Evolutionary conservation across 2,113 vertebrate species (phyloP), one percentile per base, ranked within the genome.

Genomic region (Calyptomena viridis): DNA sequence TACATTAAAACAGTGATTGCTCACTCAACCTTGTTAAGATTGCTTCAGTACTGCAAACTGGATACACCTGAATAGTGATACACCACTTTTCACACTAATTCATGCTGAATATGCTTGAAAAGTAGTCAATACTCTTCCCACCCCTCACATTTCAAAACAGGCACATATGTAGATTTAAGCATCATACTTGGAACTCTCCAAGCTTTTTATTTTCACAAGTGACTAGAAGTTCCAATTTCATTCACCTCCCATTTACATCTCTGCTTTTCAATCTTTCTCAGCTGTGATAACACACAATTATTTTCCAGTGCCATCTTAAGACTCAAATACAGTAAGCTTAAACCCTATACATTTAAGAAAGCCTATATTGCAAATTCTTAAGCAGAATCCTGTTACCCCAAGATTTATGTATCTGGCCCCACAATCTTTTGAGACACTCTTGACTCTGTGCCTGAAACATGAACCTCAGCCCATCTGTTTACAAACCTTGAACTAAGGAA

Each of bases 151-250:
- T 64, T 90, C n/a, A 76, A 62, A 83, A 68, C 0, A 40, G 40
- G 11, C 22, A 62, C 4, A n/a, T 50, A 42, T 8, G 17, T 59
- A 77, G 87, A 47, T 24, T 39, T 60, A 37, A 77, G 55, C 63
- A 50, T 24, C 5, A 5, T 18, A 37, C 13, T 31, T 27, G 6
- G 14, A 0, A 0, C 30, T 71, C 28, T 40, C 64, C 21, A 60
- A 39, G 4, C 7, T 31, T 66, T 81, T 80, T 39, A 42, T 80
- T 86, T 89, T 80, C 42, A 27, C 21, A 27, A 63, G 30, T 27
- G 24, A 66, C 50, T 53, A 80, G n/a, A 94, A 68, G 20, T 5
- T 91, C 18, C n/a, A 81, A n/a, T 73, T 10, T 89, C 37, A 52
- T 52, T 44, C 59, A 73, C 53, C 31, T 81, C 69, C 40, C 21